A percentile compares a stretch with the other conserved stretches of the same genome.
phyloP scores from a whole-genome alignment of 2,113 vertebrate genomes.

The Petrocephalus microphthalmus region DNA sequence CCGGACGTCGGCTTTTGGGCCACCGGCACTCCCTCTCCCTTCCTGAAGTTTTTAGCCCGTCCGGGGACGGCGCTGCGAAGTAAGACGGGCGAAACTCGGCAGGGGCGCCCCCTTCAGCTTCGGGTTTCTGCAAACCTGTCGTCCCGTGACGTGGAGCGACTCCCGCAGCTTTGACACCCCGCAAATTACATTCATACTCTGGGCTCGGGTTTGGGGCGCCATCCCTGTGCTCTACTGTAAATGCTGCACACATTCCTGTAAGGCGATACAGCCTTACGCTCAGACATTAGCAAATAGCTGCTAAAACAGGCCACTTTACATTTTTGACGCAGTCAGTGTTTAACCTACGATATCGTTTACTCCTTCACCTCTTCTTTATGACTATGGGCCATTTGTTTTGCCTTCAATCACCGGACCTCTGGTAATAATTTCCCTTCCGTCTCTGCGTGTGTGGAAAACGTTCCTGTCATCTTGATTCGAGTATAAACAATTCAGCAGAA shows the following conservation, averaged over 20 bases:
- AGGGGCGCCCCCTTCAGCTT: neutral
- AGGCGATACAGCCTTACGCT: neutral
- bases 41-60: neutral
- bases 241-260: neutral
- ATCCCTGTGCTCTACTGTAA: neutral
- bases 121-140: no score
- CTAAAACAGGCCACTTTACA: neutral
- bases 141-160: neutral
- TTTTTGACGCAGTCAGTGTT: neutral
- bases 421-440: neutral
- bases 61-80: neutral
- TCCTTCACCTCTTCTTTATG: neutral
- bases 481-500: conserved; percentile 1
- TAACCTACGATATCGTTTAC: neutral
- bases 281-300: neutral
- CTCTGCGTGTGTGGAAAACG: neutral
- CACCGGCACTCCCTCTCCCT: neutral
- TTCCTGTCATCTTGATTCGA: conserved; percentile 9
- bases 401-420: neutral
- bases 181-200: neutral
- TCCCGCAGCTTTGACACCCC: neutral
- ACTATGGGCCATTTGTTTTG: neutral
- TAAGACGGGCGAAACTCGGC: neutral
- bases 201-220: neutral
- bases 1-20: neutral